Base-by-base conservation (phyloP, 1,140 invertebrate species). In the Contarinia nasturtii region DNA sequence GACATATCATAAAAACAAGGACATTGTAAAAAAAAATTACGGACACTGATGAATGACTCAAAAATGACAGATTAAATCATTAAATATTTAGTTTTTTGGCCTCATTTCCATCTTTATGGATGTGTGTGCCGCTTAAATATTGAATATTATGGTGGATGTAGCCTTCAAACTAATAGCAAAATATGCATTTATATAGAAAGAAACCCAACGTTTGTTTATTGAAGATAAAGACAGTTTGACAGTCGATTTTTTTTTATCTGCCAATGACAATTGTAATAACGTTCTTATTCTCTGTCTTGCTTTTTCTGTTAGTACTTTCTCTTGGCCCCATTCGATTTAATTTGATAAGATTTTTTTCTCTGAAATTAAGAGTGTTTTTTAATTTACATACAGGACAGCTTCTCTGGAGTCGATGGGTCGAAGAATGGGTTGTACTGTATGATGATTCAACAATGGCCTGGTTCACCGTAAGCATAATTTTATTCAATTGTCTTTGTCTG, bases 341-440 rank as follows among this genome's bases (percentile, higher is more conserved):
- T 48, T 20, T 20, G 46, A 47, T 11, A 33, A n/a, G 34, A 33
- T 37, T 20, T 15, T 46, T 27, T n/a, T 21, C 17, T 48, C 12
- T 46, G 7, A 37, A 33, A 15, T 44, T 48, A 44, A 40, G 55
- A n/a, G n/a, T n/a, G n/a, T n/a, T n/a, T 18, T 18, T 40, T 40
- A n/a, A 40, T 53, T 52, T 55, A 55, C 48, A 61, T 67, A 50
- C 65, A 84, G 81, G 77, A 47, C 76, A 81, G 61, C 71, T 82
- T 49, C 68, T 84, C 46, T 81, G 79, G 63, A 80, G 75, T 57
- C 72, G 76, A n/a, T 85, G 82, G 82, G 69, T 76, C 7, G 78
- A 84, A 59, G 80, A 83, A 60, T 84, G 79, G 77, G 75, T 82
- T 38, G 79, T 83, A 22, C 63, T 85, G 7, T 83, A 82, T 61